Evolutionary conservation across 2,113 vertebrate species (phyloP).

Genomic region (Oryzias curvinotus): DNA sequence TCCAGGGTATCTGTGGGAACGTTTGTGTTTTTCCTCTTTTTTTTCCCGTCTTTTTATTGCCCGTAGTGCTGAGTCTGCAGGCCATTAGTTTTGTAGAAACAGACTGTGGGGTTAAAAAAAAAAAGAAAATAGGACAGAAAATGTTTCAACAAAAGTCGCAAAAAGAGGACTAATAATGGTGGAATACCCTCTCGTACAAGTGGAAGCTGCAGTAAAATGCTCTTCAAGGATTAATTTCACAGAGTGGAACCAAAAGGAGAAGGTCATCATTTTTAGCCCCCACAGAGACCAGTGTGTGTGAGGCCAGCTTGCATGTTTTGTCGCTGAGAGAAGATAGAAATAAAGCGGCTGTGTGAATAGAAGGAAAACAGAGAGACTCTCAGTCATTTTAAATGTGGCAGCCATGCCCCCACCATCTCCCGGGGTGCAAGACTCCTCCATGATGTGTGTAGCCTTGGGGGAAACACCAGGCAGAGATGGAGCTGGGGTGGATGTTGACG

Average conservation of each 20-base stretch:
- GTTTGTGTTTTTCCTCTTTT: conserved; percentile 28
- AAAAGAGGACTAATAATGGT: conserved; percentile 48
- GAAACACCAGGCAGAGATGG: conserved; percentile 74
- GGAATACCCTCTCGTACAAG: conserved; percentile 32
- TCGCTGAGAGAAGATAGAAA: conserved; percentile 12
- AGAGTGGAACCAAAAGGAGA: conserved; percentile 21
- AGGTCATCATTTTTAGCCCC: conserved; percentile 58
- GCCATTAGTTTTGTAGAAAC: conserved; percentile 54
- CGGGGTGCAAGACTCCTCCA: conserved; percentile 50
- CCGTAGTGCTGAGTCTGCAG: conserved; percentile 58
- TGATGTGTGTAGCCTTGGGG: conserved; percentile 73
- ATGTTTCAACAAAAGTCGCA: conserved; percentile 38
- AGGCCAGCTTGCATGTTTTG: background rate
- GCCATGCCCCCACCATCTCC: conserved; percentile 64
- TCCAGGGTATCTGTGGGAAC: conserved; percentile 53
- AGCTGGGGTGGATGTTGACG: conserved; percentile 66
- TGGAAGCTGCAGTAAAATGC: conserved; percentile 12
- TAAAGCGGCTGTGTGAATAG: conserved; percentile 23
- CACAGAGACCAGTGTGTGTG: conserved; percentile 27
- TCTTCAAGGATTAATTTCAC: conserved; percentile 43
- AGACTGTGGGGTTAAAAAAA: conserved; percentile 45
- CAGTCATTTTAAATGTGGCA: conserved; percentile 67
- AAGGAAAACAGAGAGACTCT: conserved; percentile 32
- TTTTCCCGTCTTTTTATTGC: conserved; percentile 49
- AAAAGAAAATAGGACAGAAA: background rate